Conservation (phyloP, 2,888 invertebrate genomes). For the Pantelozetes paolii region DNA sequence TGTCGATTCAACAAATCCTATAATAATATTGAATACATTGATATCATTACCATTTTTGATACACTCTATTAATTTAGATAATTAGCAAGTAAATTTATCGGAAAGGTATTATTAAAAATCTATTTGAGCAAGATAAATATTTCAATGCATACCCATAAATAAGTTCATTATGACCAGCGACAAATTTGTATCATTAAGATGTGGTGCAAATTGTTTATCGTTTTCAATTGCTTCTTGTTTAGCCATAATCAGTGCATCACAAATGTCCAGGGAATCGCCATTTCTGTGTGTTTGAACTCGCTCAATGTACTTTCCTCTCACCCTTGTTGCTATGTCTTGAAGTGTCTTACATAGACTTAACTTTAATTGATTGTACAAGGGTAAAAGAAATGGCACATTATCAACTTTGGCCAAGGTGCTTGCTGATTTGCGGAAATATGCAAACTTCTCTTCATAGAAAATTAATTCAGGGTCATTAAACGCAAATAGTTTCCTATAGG, state of each 20-base stretch:
- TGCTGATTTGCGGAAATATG: not conserved
- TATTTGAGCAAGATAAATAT: no score
- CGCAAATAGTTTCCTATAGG: not conserved
- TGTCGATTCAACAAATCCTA: no score
- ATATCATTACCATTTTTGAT: no score
- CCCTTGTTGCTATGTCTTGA: not conserved
- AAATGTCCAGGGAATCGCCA: constrained; percentile 70
- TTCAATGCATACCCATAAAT: constrained; percentile 28
- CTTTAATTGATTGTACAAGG: not conserved
- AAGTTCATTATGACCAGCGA: constrained; percentile 15
- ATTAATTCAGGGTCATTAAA: not conserved
- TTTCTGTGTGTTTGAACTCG: constrained; percentile 58
- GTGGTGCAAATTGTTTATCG: not conserved
- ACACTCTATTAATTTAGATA: no score
- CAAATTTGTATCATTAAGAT: constrained; percentile 1
- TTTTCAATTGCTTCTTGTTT: constrained; percentile 1
- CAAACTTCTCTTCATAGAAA: not conserved
- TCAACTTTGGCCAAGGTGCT: not conserved
- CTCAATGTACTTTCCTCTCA: not conserved
- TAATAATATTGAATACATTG: no score
- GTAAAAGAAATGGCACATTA: not conserved
- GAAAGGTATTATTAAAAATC: no score
- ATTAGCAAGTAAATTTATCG: no score
- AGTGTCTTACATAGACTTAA: not conserved
- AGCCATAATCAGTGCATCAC: constrained; percentile 20